Base-by-base conservation (phyloP, 1,140 invertebrate genomes). In the Pogonomyrmex californicus region DNA sequence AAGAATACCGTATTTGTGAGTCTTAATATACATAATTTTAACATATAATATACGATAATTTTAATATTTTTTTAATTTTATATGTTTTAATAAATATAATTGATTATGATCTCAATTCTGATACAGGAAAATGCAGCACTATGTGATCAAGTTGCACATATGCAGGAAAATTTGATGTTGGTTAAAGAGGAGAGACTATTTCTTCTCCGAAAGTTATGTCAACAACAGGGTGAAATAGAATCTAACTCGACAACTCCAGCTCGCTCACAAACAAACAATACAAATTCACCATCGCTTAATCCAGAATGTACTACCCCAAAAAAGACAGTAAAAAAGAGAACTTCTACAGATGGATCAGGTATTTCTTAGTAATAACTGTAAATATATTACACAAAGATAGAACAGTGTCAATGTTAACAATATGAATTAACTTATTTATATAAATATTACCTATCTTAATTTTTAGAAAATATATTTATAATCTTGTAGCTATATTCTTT, bases 181-280 rank as follows among this genome's bases (percentile, higher is more conserved):
- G 96, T 97, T 1, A 97, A 97, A 93, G 97, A 98, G 94, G 97
- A 98, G 94, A 95, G 97, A 88, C 96, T 97, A 93, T 98, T 97
- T 95, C 94, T 97, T 76, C 92, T 97, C n/a, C 95, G 96, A 90
- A 97, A 97, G 94, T 93, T 97, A 58, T 96, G 96, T 86, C 96
- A 97, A 92, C 96, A 96, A 93, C 96, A 97, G 89, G 96, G 96
- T 76, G 96, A 96, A 91, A 89, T 95, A 51, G 96, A 97, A 88
- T 91, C 94, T n/a, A 93, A 86, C 2, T 58, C 87, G 9, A 75
- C 90, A n/a, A 60, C 5, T 49, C 10, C 89, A 38, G 73, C 90
- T 14, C 94, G 92, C 90, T 87, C 93, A 49, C 93, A 94, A 66
- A 87, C 89, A 47, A 94, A 91, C 81, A 92, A 86, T 90, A 86